Evolutionary conservation across 1,140 invertebrate species (phyloP).

Genomic region (Lepidurus arcticus): DNA sequence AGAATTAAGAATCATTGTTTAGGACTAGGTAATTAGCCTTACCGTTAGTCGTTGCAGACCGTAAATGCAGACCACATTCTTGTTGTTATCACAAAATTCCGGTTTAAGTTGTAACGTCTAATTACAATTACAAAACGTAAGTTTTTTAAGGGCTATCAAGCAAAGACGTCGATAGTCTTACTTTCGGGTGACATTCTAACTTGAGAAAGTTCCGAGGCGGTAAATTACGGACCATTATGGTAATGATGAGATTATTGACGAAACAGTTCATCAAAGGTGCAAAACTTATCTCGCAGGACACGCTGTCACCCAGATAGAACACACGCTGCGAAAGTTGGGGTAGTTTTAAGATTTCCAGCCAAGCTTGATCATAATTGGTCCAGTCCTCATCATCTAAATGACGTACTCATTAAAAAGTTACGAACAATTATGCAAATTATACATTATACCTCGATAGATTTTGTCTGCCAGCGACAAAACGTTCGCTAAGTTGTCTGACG

Average conservation of each 20-base stretch:
- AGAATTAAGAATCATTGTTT: neutral
- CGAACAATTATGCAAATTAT: neutral
- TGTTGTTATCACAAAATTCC: neutral
- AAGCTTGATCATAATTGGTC: conserved; percentile 11
- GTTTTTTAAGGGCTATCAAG: neutral
- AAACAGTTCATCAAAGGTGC: neutral
- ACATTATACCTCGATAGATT: neutral
- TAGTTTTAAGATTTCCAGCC: neutral
- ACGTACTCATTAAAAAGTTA: neutral
- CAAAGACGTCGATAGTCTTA: neutral
- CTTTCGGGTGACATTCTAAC: neutral
- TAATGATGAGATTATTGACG: neutral
- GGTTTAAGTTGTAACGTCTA: neutral
- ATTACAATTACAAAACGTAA: neutral
- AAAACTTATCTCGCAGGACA: neutral
- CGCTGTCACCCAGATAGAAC: neutral
- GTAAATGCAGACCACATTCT: neutral
- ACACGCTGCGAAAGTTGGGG: neutral
- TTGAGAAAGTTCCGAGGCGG: neutral
- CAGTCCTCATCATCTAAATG: neutral
- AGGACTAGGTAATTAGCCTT: neutral
- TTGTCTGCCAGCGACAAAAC: neutral
- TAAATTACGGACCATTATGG: neutral
- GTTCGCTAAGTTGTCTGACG: neutral
- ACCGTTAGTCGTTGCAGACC: neutral